Evolutionary conservation across 2,797 vertebrate genomes (phyloP).

Genomic region (Gallinago stenura): DNA sequence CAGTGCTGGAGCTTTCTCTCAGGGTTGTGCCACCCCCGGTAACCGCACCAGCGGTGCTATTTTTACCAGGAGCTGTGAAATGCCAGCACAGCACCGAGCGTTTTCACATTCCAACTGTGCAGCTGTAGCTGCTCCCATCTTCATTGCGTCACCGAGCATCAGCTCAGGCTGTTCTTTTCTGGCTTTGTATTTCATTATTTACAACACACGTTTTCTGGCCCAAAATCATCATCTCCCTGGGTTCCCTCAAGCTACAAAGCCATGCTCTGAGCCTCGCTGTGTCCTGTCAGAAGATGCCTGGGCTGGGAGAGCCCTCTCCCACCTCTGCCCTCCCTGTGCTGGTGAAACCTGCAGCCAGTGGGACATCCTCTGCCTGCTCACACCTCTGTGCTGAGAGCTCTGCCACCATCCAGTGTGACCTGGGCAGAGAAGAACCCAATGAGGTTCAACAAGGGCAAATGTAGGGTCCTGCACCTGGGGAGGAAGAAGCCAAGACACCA

Average conservation of each 20-base stretch:
- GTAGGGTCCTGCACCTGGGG: too few relatives aligned
- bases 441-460: too few relatives aligned
- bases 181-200: not conserved
- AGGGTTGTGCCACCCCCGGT: not conserved
- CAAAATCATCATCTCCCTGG: not conserved
- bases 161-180: not conserved
- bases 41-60: not conserved
- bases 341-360: accelerated
- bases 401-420: too few relatives aligned
- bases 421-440: too few relatives aligned
- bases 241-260: too few relatives aligned
- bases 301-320: not conserved
- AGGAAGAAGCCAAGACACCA: too few relatives aligned
- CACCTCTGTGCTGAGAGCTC: accelerated
- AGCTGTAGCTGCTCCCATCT: not conserved
- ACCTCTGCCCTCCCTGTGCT: not conserved
- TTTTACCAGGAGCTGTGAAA: slow-evolving; percentile 30
- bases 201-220: not conserved
- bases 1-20: not conserved
- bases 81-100: slow-evolving; percentile 17
- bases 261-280: not conserved
- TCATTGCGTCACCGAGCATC: not conserved
- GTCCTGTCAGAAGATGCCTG: not conserved
- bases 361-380: accelerated
- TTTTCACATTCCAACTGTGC: slow-evolving; percentile 15